Evolutionary conservation across 2,113 vertebrate species (phyloP), one percentile per base, ranked within the genome.

Genomic region (Tragulus kanchil): DNA sequence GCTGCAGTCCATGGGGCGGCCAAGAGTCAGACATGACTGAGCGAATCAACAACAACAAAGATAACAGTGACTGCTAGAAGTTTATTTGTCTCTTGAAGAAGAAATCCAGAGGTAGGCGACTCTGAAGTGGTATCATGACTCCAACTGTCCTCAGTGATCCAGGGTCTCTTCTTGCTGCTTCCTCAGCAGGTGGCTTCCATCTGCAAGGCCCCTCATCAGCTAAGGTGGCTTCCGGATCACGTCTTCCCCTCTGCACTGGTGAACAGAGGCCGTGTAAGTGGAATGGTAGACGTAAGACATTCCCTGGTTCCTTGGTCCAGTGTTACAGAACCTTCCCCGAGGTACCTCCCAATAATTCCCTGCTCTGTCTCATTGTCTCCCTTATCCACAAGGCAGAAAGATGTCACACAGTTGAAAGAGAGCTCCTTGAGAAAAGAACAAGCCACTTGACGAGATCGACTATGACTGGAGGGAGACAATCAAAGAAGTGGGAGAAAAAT

Each of bases 251-350:
- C 10, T 19, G 3, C 26, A 9, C 1, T 14, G 14, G 67, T 1
- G 17, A 31, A 48, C 26, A 54, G 56, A 82, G 65, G 14, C 52
- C 8, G 42, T 3, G n/a, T 26, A 56, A 42, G 61, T 23, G 9
- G 15, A 14, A 6, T 12, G n/a, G 14, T 6, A 50, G 14, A 7
- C 5, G 6, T 4, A 0, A 54, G 45, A 19, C 65, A 28, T 9
- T 11, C 1, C 6, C 21, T 1, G 7, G 69, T 10, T 17, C 0
- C 8, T 67, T 23, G 54, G 19, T 0, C 61, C 31, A 9, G 0
- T 1, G 2, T 0, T 3, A 21, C 0, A 61, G n/a, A 36, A 0
- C 8, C 48, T 78, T 50, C 48, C 42, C 36, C 8, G 31, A 48
- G 52, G 69, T 15, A 12, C 5, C 8, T 58, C 36, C 71, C 48